Percentiles rank a stretch among this genome's conserved stretches.
phyloP scores from a whole-genome alignment of 2,113 vertebrate species.

The Poecile atricapillus region DNA sequence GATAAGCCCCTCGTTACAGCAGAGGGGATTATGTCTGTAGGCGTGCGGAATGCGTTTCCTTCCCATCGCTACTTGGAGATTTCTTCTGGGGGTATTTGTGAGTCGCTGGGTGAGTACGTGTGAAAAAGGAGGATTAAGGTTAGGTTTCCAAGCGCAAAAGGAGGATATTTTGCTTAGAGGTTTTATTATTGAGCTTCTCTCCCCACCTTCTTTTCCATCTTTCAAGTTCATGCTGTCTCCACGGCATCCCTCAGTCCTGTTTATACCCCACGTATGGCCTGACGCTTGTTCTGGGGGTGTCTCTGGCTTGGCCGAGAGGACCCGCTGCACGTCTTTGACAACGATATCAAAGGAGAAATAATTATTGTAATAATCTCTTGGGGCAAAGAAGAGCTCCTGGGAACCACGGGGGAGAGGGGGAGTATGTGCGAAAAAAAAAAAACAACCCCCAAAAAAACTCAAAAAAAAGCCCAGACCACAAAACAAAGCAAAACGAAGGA shows the following conservation, averaged over 20 bases:
- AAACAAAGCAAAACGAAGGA: background rate
- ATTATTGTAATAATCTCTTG: constrained; percentile 33
- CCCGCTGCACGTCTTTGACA: constrained; percentile 56
- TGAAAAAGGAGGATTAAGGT: constrained; percentile 1
- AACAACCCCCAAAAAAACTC: background rate
- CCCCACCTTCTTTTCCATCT: background rate
- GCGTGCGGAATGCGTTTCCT: constrained; percentile 5
- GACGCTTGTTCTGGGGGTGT: background rate
- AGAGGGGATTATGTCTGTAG: constrained; percentile 6
- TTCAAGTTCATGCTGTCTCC: background rate
- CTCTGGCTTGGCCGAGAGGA: constrained; percentile 37
- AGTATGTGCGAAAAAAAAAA: background rate
- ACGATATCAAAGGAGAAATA: constrained; percentile 62
- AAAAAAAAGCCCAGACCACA: background rate
- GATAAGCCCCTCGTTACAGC: constrained; percentile 28
- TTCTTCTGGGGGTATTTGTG: background rate
- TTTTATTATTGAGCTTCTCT: background rate
- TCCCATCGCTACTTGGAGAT: background rate
- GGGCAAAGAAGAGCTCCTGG: background rate
- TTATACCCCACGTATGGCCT: background rate
- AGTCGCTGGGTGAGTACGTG: background rate
- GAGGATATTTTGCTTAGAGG: constrained; percentile 1
- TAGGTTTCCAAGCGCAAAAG: background rate
- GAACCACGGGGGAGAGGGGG: background rate
- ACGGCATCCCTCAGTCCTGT: background rate